These are phyloP conservation scores for Liasis olivaceus DNA, from an alignment of 2,797 vertebrate species.

Conservation along the genomic window DNA sequence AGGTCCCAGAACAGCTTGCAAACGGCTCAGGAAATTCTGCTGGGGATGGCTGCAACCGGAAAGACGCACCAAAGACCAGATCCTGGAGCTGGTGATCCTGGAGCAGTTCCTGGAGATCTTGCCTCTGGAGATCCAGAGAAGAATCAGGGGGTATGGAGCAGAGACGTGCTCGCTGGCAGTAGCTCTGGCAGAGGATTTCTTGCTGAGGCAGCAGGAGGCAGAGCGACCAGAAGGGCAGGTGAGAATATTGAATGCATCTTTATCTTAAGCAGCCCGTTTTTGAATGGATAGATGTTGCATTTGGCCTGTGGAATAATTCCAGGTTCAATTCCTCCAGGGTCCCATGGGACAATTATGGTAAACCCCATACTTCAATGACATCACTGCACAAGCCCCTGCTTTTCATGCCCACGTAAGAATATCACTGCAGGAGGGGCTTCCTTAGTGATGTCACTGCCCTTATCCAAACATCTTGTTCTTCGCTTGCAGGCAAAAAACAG, in stretches of 20 bases:
- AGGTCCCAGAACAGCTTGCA: neutral
- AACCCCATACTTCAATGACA: too few relatives aligned
- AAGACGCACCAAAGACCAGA: conserved; percentile 1
- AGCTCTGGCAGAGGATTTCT: neutral
- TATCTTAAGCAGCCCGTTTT: too few relatives aligned
- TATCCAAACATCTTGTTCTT: too few relatives aligned
- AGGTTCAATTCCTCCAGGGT: too few relatives aligned
- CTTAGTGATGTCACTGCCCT: too few relatives aligned
- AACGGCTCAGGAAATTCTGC: neutral
- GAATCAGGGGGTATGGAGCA: neutral
- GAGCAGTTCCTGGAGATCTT: conserved; percentile 8
- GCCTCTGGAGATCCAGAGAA: neutral
- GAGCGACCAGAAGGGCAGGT: neutral
- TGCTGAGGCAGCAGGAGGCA: neutral
- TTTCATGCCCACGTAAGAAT: too few relatives aligned
- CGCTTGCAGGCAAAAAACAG: too few relatives aligned
- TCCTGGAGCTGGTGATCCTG: neutral
- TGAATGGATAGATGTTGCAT: too few relatives aligned
- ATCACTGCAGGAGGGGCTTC: too few relatives aligned
- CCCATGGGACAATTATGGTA: too few relatives aligned
- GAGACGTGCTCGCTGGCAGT: neutral
- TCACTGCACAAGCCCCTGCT: too few relatives aligned
- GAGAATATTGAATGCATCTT: neutral
- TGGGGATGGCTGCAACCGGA: neutral
- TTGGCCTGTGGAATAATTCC: too few relatives aligned